Evolutionary conservation across 2,797 vertebrate genomes (phyloP), one percentile per base, ranked within the genome.

Genomic region (Oreonectes daqikongensis): DNA sequence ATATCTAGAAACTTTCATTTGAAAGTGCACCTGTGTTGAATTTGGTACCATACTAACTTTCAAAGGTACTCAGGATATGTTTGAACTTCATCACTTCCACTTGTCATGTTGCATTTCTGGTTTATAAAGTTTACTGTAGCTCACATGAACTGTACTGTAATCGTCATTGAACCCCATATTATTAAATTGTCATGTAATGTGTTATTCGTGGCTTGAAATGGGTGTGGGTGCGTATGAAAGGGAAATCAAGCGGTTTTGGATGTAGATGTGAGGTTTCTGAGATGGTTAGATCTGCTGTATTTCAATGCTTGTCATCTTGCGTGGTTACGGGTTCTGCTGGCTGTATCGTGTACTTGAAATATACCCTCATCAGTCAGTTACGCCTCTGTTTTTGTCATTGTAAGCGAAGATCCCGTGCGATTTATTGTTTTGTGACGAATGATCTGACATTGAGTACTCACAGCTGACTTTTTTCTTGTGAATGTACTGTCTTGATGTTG

Each of bases 121-220:
- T 12, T 60, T 46, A 57, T 32, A 66, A 67, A 46, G 9, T 67
- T 55, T 35, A 48, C 22, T 15, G 9, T 50, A 18, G 44, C 57
- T 26, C 59, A 63, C 44, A 73, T 50, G 26, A 71, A 55, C 17
- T 6, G 9, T 40, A 69, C 14, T 4, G 48, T 73, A 73, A 64
- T 66, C 12, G 50, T 55, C 20, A 32, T n/a, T 59, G 57, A 61
- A 69, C 5, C 64, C 15, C 74, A 46, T 20, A 28, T 61, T 61
- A 69, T 69, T 77, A 69, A 61, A 69, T 52, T 61, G 46, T 55
- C 15, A 6, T 69, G 75, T 69, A 52, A 77, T 69, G 55, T 69
- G 32, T 77, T 61, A 52, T 77, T 77, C 61, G 74, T 69, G 66
- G 75, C 65, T 77, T 57, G 74, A 75, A 69, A 66, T 30, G 75